phyloP scores from a whole-genome alignment of 2,797 vertebrate genomes.

The Myotis pilosus region DNA sequence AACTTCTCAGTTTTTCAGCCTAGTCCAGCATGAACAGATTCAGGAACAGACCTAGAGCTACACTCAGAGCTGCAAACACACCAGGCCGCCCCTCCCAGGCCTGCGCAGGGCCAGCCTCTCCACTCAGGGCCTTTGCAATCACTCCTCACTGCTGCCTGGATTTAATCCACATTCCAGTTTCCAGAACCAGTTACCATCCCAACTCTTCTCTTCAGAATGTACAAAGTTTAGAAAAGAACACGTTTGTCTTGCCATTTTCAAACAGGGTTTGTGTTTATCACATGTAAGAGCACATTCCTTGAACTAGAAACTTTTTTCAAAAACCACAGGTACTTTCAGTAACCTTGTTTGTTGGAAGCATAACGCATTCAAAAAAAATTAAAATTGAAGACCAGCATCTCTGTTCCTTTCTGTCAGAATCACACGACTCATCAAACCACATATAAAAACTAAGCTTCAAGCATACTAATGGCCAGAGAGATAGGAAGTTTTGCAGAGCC shows the following conservation, averaged over 20 bases:
- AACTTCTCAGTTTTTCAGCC: neutral
- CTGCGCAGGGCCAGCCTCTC: neutral
- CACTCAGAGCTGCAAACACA: neutral
- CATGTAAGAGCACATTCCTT: slow-evolving; percentile 31
- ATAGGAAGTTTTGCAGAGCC: slow-evolving; percentile 63
- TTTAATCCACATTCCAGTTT: neutral
- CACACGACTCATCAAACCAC: slow-evolving; percentile 12
- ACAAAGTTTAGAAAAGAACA: slow-evolving; percentile 22
- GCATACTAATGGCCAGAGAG: slow-evolving; percentile 61
- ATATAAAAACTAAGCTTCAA: slow-evolving; percentile 60
- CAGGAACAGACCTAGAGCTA: neutral
- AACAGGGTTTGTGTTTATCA: slow-evolving; percentile 6
- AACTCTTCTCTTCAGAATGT: neutral
- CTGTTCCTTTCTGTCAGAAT: slow-evolving; percentile 48
- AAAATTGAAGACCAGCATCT: slow-evolving; percentile 46
- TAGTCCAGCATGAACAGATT: neutral
- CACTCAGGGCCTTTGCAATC: neutral
- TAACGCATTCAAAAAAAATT: slow-evolving; percentile 55
- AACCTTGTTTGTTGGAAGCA: slow-evolving; percentile 66
- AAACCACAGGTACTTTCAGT: slow-evolving; percentile 61
- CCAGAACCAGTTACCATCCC: neutral
- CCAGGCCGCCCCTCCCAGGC: neutral
- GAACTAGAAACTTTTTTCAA: slow-evolving; percentile 57
- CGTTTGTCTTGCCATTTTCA: slow-evolving; percentile 40
- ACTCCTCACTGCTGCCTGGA: neutral